Conservation (phyloP, 2,797 vertebrate species). For the Odontamblyopus lacepedii region DNA sequence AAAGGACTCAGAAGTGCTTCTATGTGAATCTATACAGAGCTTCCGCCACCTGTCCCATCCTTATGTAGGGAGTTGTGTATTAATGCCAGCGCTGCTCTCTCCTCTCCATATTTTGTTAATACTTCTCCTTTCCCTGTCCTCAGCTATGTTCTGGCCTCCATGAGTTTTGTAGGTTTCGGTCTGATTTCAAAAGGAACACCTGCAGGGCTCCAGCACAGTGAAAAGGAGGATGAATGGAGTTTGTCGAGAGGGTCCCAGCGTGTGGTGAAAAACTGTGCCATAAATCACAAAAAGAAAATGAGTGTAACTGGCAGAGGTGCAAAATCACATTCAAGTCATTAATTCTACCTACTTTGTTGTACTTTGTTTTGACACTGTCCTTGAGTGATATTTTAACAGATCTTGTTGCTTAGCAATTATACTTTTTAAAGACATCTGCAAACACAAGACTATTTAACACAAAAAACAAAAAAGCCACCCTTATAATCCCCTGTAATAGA, state of each 20-base stretch:
- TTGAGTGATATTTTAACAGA: neutral
- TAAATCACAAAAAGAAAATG: neutral
- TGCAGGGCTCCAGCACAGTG: conserved; percentile 15
- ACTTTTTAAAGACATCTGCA: neutral
- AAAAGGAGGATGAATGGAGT: neutral
- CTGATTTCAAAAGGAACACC: conserved; percentile 16
- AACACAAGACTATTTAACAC: neutral
- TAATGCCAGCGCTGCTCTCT: neutral
- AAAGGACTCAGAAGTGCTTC: neutral
- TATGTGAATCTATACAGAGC: neutral
- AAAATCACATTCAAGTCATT: conserved; percentile 3
- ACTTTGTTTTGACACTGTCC: neutral
- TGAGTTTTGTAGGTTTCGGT: neutral
- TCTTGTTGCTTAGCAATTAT: neutral
- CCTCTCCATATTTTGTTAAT: conserved; percentile 5
- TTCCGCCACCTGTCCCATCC: neutral
- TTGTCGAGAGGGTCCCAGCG: neutral
- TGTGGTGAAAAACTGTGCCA: conserved; percentile 5
- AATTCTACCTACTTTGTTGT: neutral
- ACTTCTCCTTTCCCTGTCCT: conserved; percentile 2
- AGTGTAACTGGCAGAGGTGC: conserved; percentile 1
- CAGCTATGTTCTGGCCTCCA: conserved; percentile 23
- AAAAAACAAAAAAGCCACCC: neutral
- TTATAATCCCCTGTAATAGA: neutral
- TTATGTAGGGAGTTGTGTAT: conserved; percentile 12